Base-by-base conservation (phyloP, 2,797 vertebrate species). In the Adrianichthys oophorus region DNA sequence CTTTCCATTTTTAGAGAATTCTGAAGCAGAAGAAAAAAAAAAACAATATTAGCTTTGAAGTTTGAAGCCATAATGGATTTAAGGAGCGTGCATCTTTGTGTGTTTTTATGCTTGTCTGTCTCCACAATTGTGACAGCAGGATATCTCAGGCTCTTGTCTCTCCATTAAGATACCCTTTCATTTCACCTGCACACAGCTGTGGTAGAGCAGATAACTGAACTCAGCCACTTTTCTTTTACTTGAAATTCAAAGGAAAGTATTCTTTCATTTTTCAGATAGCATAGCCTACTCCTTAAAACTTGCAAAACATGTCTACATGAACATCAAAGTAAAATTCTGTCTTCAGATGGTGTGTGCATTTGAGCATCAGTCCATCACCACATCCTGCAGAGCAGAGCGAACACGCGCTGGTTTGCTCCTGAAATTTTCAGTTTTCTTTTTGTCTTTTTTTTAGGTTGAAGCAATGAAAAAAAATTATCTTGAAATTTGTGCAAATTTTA, bases 31-130 rank as follows among this genome's bases (percentile, higher is more conserved):
- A 62, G 42, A 19, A 74, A 75, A 78, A 79, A 84, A 77, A 58
- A 48, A 7, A 48, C 68, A 79, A 82, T 72, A 88, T 65, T 16
- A 70, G 79, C 87, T 90, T 91, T 92, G 87, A 92, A 88, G 87
- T 90, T 79, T 78, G 62, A 74, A 68, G 70, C 70, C 62, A 79
- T 91, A 87, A 91, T 90, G 84, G 90, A 80, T 86, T 78, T 79
- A 72, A 74, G 70, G 66, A 62, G 50, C 56, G 56, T 51, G 44
- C 65, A 54, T 45, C 37, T 19, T 21, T 50, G 37, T 65, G 48
- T 50, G 55, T 65, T 52, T 43, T 37, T 60, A 21, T 51, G 63
- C 53, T 42, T 68, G 60, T 53, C 56, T 68, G 71, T 68, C 44
- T 73, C 56, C 58, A 82, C 78, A 89, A 90, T 89, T 85, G 75